Evolutionary conservation across 1,140 invertebrate genomes (phyloP), one percentile per base, ranked within the genome.

Genomic region (Hestina assimilis): DNA sequence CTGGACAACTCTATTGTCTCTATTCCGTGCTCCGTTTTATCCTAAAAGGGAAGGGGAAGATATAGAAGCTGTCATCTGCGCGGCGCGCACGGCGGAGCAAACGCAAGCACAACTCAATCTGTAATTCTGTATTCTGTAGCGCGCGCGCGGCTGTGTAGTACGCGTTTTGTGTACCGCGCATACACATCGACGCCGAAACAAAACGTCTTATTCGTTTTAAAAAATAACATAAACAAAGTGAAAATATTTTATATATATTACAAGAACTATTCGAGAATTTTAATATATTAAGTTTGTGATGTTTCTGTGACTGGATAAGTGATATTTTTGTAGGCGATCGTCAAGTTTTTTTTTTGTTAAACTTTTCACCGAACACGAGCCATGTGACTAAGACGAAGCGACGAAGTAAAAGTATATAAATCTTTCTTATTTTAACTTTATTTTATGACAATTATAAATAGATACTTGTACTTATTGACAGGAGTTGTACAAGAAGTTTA

Each of bases 1-100:
- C 62, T 71, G 70, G 76, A 83, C 76, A 83, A 80, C 78, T 82
- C 81, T 83, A 87, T 87, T n/a, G n/a, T 84, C 74, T 71, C 71
- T 79, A 74, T n/a, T n/a, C n/a, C n/a, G 48, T 57, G 65, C 56
- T 38, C 33, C 4, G 33, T 38, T 61, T 71, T 66, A 73, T 69
- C 58, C 66, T 59, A 47, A 52, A 29, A 51, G 47, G 38, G 50
- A 66, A 69, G 64, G 69, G 73, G 72, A 73, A 67, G 67, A 73
- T 66, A 69, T 72, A 77, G 74, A 77, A 83, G 80, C 80, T 86
- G 80, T 85, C 82, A 83, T 79, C 79, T 76, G 69, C 55, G 35
- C 60, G 58, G 38, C 35, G 55, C 23, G 31, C 12, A n/a, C 33
- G 54, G 58, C 47, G 69, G 52, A 64, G 57, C 54, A 59, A 59